A percentile compares a stretch with the other conserved stretches of the same genome.
These are phyloP conservation scores for Sebastolobus alascanus DNA, from an alignment of 2,797 vertebrate species.

Conservation along the genomic window DNA sequence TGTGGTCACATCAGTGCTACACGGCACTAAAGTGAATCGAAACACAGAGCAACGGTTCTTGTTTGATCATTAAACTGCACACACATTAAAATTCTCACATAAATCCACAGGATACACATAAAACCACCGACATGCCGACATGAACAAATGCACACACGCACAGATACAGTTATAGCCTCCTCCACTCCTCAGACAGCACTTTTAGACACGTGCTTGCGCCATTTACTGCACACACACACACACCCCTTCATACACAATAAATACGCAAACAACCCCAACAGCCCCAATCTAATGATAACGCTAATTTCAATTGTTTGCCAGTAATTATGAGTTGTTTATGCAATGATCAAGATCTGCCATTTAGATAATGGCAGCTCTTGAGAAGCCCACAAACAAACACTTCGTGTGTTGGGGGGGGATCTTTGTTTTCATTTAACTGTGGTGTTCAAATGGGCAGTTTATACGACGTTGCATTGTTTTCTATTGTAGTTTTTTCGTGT, in stretches of 20 bases:
- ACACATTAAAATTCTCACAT: conserved; percentile 11
- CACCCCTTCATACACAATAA: conserved; percentile 7
- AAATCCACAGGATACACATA: conserved; percentile 15
- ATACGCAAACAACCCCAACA: conserved; percentile 21
- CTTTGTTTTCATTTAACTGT: not conserved
- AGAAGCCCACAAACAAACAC: conserved; percentile 29
- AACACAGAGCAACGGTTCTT: not conserved
- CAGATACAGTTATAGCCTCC: conserved; percentile 19
- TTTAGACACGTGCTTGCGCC: not conserved
- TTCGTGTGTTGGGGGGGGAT: conserved; percentile 11
- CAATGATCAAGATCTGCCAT: conserved; percentile 50
- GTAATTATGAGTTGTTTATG: conserved; percentile 57
- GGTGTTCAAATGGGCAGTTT: conserved; percentile 1
- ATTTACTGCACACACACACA: conserved; percentile 1
- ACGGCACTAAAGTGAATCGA: conserved; percentile 11
- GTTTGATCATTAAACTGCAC: conserved; percentile 33
- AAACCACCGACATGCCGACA: conserved; percentile 11
- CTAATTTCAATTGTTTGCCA: conserved; percentile 51
- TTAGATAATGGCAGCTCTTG: conserved; percentile 46
- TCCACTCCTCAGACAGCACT: conserved; percentile 14
- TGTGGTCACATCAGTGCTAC: not conserved
- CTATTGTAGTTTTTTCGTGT: not conserved
- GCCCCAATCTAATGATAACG: conserved; percentile 10
- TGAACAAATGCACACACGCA: conserved; percentile 6
- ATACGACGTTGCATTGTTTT: not conserved